phyloP scores from a whole-genome alignment of 2,113 vertebrate species.

The Sardina pilchardus region DNA sequence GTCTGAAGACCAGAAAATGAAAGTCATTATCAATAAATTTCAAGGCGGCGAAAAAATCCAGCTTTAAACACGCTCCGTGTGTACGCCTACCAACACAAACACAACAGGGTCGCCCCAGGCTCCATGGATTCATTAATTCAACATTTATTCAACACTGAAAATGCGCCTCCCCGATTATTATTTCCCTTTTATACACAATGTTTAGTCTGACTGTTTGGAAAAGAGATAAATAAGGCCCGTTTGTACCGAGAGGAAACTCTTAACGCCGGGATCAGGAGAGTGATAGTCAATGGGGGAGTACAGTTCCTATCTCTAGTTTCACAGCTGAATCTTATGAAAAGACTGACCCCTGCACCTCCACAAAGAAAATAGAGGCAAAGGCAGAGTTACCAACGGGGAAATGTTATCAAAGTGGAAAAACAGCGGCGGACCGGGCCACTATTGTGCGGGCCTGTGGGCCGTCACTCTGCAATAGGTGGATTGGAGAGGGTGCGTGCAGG shows the following conservation, averaged over 20 bases:
- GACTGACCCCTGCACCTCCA: background rate
- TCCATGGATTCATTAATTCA: conserved; percentile 53
- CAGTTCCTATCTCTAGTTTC: background rate
- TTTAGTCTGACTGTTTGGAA: conserved; percentile 50
- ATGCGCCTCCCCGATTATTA: conserved; percentile 39
- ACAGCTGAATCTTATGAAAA: background rate
- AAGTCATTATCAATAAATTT: conserved; percentile 54
- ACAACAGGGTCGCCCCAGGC: conserved; percentile 43
- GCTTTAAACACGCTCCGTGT: background rate
- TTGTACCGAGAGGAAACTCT: conserved; percentile 21
- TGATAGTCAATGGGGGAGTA: background rate
- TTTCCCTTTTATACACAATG: conserved; percentile 38
- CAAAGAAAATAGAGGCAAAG: background rate
- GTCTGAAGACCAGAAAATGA: conserved; percentile 44
- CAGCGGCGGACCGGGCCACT: background rate
- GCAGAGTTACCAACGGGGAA: background rate
- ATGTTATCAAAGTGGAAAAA: background rate
- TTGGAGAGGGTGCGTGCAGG: conserved; percentile 56
- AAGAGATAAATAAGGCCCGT: conserved; percentile 44
- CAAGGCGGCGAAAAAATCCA: background rate
- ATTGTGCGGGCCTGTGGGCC: conserved; percentile 44
- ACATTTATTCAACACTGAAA: conserved; percentile 56
- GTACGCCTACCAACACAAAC: conserved; percentile 46
- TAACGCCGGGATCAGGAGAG: background rate
- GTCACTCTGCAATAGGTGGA: conserved; percentile 56